phyloP scores from a whole-genome alignment of 2,888 invertebrate genomes.

The Aleiodes testaceus region DNA sequence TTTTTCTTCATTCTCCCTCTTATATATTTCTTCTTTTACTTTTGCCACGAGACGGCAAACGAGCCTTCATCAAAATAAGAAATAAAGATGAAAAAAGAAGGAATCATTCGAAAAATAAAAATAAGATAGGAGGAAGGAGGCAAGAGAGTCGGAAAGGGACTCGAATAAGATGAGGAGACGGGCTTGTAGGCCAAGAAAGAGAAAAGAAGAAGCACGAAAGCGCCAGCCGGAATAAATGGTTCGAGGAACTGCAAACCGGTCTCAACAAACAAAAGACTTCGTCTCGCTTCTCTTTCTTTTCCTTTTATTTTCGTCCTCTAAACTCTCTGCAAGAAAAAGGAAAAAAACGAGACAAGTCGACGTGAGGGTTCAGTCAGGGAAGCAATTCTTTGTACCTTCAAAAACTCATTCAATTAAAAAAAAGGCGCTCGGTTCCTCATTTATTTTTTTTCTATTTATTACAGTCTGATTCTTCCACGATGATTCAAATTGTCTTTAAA shows the following conservation, averaged over 20 bases:
- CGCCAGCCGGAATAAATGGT: constrained; percentile 64
- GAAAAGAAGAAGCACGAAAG: constrained; percentile 41
- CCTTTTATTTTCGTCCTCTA: constrained; percentile 25
- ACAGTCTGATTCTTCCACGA: constrained; percentile 19
- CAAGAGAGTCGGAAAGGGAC: constrained; percentile 21
- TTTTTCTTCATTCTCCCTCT: constrained; percentile 18
- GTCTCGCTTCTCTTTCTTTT: constrained; percentile 40
- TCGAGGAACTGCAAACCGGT: constrained; percentile 68
- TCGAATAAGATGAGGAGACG: constrained; percentile 23
- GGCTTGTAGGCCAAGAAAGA: constrained; percentile 42
- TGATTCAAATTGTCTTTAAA: constrained; percentile 30
- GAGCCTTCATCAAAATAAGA: constrained; percentile 33
- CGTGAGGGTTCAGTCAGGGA: constrained; percentile 56
- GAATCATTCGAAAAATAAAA: constrained; percentile 13
- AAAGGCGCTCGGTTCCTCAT: constrained; percentile 34
- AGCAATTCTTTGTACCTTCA: constrained; percentile 54
- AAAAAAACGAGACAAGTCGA: constrained; percentile 38
- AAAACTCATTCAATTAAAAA: constrained; percentile 28
- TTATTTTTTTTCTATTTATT: constrained; percentile 16
- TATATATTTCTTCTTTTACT: constrained; percentile 28
- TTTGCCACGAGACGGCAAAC: constrained; percentile 45
- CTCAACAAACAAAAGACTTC: constrained; percentile 65
- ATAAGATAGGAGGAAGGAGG: constrained; percentile 27
- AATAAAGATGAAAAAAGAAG: constrained; percentile 15
- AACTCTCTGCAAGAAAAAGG: constrained; percentile 13